phyloP scores from a whole-genome alignment of 2,888 invertebrate genomes.

The Heliconius cydno region DNA sequence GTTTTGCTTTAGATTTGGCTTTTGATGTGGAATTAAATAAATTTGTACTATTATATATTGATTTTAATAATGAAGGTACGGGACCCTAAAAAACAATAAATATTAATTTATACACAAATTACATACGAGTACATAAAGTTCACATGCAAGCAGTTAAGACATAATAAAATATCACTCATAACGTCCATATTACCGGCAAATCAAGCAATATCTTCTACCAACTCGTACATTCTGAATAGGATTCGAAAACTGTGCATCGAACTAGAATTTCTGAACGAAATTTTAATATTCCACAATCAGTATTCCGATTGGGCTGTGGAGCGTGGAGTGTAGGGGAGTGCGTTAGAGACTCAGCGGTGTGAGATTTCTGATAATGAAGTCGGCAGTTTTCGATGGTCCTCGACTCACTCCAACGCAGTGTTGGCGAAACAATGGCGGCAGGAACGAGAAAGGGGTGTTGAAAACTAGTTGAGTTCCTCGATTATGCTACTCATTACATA shows the following conservation, averaged over 20 bases:
- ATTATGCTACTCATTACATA: constrained; percentile 30
- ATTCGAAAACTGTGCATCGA: constrained; percentile 39
- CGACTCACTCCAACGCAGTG: constrained; percentile 60
- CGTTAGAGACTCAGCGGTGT: constrained; percentile 42
- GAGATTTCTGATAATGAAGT: constrained; percentile 49
- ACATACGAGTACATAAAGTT: too few relatives aligned
- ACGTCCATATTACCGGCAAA: constrained; percentile 34
- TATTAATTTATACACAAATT: neutral
- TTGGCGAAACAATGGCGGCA: constrained; percentile 68
- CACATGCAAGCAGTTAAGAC: neutral
- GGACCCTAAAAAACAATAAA: too few relatives aligned
- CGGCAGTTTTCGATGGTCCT: constrained; percentile 60
- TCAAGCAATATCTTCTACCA: constrained; percentile 22
- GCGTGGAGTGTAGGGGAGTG: constrained; percentile 39
- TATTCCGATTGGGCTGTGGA: constrained; percentile 35
- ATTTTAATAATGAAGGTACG: too few relatives aligned
- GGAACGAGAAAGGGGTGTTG: constrained; percentile 33
- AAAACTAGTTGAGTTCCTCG: constrained; percentile 35
- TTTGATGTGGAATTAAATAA: neutral
- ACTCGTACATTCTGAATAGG: constrained; percentile 28
- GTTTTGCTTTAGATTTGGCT: neutral
- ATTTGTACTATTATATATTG: neutral
- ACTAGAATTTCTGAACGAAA: constrained; percentile 36
- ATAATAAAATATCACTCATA: constrained; percentile 23
- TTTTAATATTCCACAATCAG: constrained; percentile 52